phyloP scores from a whole-genome alignment of 2,797 vertebrate genomes.

The Pangasius djambal region DNA sequence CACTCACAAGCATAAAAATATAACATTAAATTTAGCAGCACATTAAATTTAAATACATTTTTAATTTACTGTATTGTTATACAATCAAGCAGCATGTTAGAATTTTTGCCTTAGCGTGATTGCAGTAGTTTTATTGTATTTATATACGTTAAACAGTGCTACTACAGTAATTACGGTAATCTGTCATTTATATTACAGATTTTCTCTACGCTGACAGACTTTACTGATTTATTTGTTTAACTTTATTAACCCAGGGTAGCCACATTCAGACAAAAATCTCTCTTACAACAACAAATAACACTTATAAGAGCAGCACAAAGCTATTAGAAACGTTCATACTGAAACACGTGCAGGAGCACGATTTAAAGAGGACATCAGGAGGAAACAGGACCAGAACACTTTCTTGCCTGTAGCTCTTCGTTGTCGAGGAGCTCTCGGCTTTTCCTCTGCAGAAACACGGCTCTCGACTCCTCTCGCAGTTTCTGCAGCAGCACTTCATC shows the following conservation, averaged over 20 bases:
- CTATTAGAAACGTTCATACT: background rate
- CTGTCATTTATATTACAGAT: background rate
- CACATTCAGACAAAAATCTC: too few relatives aligned
- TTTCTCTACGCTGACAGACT: background rate
- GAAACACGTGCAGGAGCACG: background rate
- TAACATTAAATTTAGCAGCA: background rate
- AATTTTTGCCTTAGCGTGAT: background rate
- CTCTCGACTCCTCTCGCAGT: constrained; percentile 95
- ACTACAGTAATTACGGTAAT: background rate
- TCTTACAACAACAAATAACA: background rate
- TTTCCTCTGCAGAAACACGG: constrained; percentile 98
- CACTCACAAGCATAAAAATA: background rate
- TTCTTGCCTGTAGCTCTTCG: constrained; percentile 91
- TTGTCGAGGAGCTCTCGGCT: constrained; percentile 96
- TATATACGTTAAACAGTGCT: background rate
- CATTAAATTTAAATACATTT: background rate
- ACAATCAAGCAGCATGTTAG: background rate
- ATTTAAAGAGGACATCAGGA: background rate
- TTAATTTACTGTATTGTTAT: background rate
- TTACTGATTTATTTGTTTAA: too few relatives aligned
- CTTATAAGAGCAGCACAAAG: background rate
- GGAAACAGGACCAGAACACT: background rate
- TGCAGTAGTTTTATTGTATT: background rate
- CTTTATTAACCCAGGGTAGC: too few relatives aligned
- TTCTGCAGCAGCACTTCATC: constrained; percentile 97